These are phyloP conservation scores for Lysandra coridon DNA, from an alignment of 2,888 invertebrate genomes.

Conservation along the genomic window DNA sequence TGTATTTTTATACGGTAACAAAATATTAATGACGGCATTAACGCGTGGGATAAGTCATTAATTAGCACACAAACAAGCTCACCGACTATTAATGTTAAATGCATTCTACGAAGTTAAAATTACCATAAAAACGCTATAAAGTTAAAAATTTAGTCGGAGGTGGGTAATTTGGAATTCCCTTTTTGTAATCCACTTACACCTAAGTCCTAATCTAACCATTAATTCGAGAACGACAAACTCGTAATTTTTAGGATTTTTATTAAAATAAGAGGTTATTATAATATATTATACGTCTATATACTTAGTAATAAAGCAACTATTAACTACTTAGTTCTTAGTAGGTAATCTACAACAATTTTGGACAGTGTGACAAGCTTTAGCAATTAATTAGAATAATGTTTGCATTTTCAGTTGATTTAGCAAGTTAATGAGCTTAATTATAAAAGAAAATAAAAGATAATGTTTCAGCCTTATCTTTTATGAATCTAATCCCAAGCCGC, in stretches of 20 bases:
- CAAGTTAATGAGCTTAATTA: not conserved
- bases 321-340: not conserved
- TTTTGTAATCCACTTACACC: not conserved
- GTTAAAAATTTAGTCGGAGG: slow-evolving; percentile 16
- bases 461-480: not conserved
- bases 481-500: not conserved
- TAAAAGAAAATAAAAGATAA: not conserved
- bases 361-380: not conserved
- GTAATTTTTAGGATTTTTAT: not conserved
- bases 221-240: not conserved
- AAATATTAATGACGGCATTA: slow-evolving; percentile 31
- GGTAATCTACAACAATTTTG: not conserved
- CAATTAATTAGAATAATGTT: not conserved
- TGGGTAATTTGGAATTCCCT: slow-evolving; percentile 3
- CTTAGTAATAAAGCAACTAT: too few relatives aligned
- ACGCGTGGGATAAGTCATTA: slow-evolving; percentile 36
- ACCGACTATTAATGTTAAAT: slow-evolving; percentile 42
- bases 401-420: not conserved
- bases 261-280: too few relatives aligned
- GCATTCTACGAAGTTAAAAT: slow-evolving; percentile 39
- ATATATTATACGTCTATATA: too few relatives aligned
- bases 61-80: slow-evolving; percentile 38
- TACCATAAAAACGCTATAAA: slow-evolving; percentile 17
- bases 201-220: not conserved
- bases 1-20: slow-evolving; percentile 2